Evolutionary conservation across 2,113 vertebrate genomes (phyloP).

Genomic region (Clarias magur): DNA sequence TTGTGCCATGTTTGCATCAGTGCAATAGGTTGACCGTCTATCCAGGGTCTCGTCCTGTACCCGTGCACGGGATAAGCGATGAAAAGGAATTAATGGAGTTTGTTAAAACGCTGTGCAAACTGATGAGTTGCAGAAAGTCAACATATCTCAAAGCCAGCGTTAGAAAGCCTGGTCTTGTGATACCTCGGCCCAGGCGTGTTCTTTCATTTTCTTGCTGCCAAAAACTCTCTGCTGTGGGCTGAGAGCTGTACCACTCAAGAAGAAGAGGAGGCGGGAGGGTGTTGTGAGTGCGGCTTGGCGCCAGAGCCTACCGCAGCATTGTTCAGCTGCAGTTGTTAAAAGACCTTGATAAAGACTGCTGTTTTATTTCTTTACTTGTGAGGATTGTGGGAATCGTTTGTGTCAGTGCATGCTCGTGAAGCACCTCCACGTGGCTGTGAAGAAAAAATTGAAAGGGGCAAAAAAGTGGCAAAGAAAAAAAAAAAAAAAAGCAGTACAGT

Average conservation of each 20-base stretch:
- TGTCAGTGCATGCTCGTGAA: not conserved
- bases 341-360: not conserved
- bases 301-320: not conserved
- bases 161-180: slow-evolving; percentile 49
- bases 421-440: not conserved
- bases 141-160: slow-evolving; percentile 53
- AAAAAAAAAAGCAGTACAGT: no score
- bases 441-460: not conserved
- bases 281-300: not conserved
- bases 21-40: no score
- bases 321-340: not conserved
- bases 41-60: no score
- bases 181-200: slow-evolving; percentile 60
- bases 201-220: slow-evolving; percentile 61
- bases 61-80: no score
- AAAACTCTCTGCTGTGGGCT: slow-evolving; percentile 53
- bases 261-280: not conserved
- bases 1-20: no score
- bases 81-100: not conserved
- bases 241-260: not conserved
- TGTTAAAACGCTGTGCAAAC: not conserved
- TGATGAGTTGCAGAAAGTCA: not conserved
- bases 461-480: not conserved
- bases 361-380: not conserved
- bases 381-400: not conserved